Base-by-base conservation (phyloP, 92 coral and sea anemone genomes). In the Scolanthus callimorphus region DNA sequence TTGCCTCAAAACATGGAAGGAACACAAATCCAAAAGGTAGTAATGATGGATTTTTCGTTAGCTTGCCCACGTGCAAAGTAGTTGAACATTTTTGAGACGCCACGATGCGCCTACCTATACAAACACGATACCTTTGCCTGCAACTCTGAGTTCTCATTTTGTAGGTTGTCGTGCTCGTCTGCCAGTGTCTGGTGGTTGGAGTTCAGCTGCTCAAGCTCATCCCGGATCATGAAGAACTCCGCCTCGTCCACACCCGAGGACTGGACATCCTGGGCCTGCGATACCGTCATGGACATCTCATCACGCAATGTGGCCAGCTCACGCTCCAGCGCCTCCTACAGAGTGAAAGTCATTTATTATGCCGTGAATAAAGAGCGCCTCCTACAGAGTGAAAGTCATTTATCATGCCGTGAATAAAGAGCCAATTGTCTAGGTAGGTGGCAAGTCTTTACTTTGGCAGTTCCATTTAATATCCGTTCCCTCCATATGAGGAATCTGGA, bases 181-280 rank as follows among this genome's bases (percentile, higher is more conserved):
- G 54, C 65, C 0, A 76, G 70, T 29, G 72, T 51, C 60, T 78
- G 60, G 57, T 76, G 51, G 3, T 87, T 88, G 1, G 68, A 61
- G 26, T 87, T 80, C 63, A 52, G 71, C 77, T 83, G 96, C 41
- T 90, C 62, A 39, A 83, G 25, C 25, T 80, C 76, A 21, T 87
- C 96, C 0, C 66, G 86, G 64, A 87, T 29, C 71, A 74, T 51
- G 29, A 65, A 53, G 41, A 59, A 54, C 65, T 88, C 99, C 61
- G 79, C 37, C 63, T 94, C 97, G 25, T 88, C 99, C 31, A 78
- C 49, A 2, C 77, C 77, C 15, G 99, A 74, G 1, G 99, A 89
- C 73, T 94, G 96, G 12, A 94, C 76, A 11, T 75, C 82, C 13
- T 82, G 83, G 2, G 84, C 77, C 59, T 76, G 88, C 41, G 56